A percentile compares a stretch with the other conserved stretches of the same genome.
Evolutionary conservation across 1,140 invertebrate genomes (phyloP).

Genomic region (Pseudomyrmex concolor): DNA sequence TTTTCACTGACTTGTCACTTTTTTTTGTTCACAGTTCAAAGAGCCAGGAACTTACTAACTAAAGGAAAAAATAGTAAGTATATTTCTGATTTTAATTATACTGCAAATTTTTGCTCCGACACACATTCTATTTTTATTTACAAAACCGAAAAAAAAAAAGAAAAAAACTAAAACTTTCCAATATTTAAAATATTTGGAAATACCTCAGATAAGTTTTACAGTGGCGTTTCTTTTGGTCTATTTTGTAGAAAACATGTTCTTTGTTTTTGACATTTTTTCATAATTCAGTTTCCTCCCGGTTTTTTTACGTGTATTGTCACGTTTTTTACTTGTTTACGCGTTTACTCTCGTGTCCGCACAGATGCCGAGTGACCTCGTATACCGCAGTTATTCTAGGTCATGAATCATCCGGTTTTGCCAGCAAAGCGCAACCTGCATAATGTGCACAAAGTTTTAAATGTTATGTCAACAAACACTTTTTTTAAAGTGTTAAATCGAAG

Average conservation of each 20-base stretch:
- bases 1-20: conserved; percentile 53
- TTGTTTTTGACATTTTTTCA: conserved; percentile 14
- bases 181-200: neutral
- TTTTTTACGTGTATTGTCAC: conserved; percentile 10
- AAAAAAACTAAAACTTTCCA: neutral
- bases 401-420: conserved; percentile 44
- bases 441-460: neutral
- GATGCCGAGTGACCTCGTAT: conserved; percentile 47
- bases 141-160: neutral
- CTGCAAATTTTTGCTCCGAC: neutral
- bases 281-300: conserved; percentile 9
- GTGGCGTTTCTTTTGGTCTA: too few species aligned
- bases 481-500: neutral
- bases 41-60: conserved; percentile 89
- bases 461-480: neutral
- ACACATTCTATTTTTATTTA: neutral
- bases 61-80: conserved; percentile 94
- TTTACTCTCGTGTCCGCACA: conserved; percentile 23
- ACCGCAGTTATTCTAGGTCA: conserved; percentile 37
- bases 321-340: conserved; percentile 29
- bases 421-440: conserved; percentile 11
- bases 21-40: conserved; percentile 88
- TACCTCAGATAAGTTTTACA: neutral
- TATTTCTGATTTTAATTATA: neutral
- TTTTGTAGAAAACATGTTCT: neutral